phyloP scores from a whole-genome alignment of 2,113 vertebrate genomes.

The Coptodon bakossiorum region DNA sequence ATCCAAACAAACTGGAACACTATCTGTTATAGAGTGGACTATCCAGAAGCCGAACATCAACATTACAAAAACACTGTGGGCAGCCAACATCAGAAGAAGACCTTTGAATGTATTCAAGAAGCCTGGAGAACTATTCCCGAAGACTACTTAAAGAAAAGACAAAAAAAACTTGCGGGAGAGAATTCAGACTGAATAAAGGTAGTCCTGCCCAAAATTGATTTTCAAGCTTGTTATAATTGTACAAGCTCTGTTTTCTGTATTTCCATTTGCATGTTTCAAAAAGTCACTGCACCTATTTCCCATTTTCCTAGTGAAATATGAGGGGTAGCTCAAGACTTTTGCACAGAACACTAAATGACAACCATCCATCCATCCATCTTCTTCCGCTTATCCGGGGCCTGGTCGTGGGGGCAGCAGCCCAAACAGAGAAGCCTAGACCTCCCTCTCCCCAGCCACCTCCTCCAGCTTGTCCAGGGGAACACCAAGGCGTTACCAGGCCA shows the following conservation, averaged over 20 bases:
- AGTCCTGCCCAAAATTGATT: neutral
- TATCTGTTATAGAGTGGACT: neutral
- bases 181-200: accelerated
- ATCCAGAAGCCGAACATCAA: neutral
- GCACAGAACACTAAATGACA: neutral
- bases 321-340: neutral
- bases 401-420: neutral
- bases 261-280: neutral
- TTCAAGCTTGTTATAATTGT: neutral
- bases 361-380: neutral
- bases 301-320: neutral
- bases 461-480: neutral
- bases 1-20: neutral
- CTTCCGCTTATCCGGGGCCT: neutral
- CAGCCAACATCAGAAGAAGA: neutral
- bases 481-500: neutral
- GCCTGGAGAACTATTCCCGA: neutral
- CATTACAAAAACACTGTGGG: neutral
- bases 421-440: neutral
- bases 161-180: neutral
- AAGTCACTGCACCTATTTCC: accelerated
- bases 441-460: neutral
- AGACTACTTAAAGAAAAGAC: neutral
- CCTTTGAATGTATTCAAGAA: neutral
- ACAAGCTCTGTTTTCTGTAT: neutral